These are phyloP conservation scores for Oscheius sp. DNA, from an alignment of 2,888 invertebrate species.

Conservation along the genomic window DNA sequence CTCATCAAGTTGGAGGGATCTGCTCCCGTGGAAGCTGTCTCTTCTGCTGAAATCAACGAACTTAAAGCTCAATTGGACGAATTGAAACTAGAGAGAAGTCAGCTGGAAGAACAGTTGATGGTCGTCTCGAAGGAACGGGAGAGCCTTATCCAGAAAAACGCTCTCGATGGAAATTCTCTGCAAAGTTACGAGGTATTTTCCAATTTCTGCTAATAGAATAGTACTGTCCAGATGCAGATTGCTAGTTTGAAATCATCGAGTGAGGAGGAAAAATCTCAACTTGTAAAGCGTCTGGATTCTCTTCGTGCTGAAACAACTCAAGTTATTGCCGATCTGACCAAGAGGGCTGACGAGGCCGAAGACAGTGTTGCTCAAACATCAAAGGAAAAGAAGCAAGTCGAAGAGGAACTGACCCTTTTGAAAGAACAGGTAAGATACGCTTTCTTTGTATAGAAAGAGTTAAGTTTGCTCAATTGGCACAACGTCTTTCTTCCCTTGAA, in stretches of 20 bases:
- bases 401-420: constrained; percentile 15
- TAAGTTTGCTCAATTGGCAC: not conserved
- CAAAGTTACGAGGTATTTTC: not conserved
- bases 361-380: not conserved
- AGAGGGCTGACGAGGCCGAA: constrained; percentile 9
- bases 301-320: not conserved
- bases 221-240: no score
- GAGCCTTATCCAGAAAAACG: not conserved
- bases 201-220: not conserved
- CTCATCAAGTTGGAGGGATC: constrained; percentile 8
- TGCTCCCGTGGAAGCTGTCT: not conserved
- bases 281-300: not conserved
- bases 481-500: not conserved
- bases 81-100: not conserved
- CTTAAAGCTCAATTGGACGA: not conserved
- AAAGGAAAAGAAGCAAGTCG: constrained; percentile 3
- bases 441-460: not conserved
- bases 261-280: constrained; percentile 9
- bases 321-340: not conserved
- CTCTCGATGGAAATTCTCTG: not conserved
- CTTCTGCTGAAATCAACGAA: constrained; percentile 14
- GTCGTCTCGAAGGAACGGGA: not conserved
- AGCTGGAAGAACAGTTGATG: not conserved
- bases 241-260: not conserved
- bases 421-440: constrained; percentile 1